Conservation (phyloP, 2,113 vertebrate genomes). For the Diphyllodes magnificus region DNA sequence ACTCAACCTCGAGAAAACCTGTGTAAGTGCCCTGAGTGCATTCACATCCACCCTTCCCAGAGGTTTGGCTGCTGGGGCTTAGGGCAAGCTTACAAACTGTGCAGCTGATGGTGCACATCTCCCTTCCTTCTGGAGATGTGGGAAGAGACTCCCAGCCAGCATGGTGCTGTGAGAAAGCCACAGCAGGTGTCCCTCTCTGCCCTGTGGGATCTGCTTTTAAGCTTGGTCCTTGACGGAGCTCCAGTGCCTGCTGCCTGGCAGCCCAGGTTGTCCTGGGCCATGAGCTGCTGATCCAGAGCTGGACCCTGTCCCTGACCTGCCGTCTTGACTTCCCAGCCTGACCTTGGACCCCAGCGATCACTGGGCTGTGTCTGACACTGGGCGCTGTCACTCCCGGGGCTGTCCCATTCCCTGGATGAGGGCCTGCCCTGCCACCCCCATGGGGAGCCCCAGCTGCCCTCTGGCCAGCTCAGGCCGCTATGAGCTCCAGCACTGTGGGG, state of each 20-base stretch:
- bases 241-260: not conserved
- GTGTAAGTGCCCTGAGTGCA: not conserved
- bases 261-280: not conserved
- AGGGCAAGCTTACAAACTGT: accelerated
- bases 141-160: not conserved
- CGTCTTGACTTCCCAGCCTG: not conserved
- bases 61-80: accelerated
- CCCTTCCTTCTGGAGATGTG: not conserved
- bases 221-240: not conserved
- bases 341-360: not conserved
- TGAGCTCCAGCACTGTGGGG: accelerated
- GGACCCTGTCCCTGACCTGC: not conserved
- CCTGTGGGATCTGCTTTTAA: not conserved
- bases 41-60: not conserved
- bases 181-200: accelerated
- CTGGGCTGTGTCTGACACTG: not conserved
- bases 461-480: not conserved
- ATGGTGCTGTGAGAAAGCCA: accelerated
- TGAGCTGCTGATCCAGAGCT: not conserved
- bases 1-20: not conserved
- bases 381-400: accelerated
- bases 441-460: accelerated
- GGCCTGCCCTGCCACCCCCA: accelerated
- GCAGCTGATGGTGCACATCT: not conserved
- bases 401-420: not conserved